phyloP scores from a whole-genome alignment of 2,797 vertebrate species.

The Catharus ustulatus region DNA sequence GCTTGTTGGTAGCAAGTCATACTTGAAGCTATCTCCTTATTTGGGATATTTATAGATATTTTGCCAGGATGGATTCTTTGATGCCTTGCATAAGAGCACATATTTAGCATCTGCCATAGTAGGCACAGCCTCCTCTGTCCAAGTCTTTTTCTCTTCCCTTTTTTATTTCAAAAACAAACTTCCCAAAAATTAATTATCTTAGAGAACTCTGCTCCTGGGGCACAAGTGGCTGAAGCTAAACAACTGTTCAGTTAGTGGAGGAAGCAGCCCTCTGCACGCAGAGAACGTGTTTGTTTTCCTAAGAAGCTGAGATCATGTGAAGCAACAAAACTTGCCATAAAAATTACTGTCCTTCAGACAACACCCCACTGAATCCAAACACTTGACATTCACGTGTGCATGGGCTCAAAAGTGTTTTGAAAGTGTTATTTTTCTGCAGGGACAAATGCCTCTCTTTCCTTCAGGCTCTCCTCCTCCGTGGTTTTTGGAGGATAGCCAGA shows the following conservation, averaged over 20 bases:
- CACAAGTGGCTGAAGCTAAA: background rate
- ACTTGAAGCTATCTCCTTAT: constrained; percentile 47
- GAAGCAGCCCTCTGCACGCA: background rate
- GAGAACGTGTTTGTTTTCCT: background rate
- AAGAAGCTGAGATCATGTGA: background rate
- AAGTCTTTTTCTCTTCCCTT: background rate
- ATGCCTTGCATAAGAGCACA: constrained; percentile 35
- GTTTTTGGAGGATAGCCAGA: background rate
- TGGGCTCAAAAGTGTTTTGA: background rate
- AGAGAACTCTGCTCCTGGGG: background rate
- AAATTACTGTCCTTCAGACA: background rate
- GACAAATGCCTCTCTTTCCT: background rate
- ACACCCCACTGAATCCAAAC: background rate
- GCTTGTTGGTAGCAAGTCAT: background rate
- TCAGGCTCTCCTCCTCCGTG: background rate
- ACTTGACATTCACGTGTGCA: background rate
- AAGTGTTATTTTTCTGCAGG: background rate
- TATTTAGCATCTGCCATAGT: constrained; percentile 13
- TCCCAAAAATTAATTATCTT: background rate
- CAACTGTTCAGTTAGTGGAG: background rate
- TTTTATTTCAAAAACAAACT: background rate
- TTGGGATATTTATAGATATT: constrained; percentile 47
- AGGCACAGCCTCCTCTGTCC: background rate
- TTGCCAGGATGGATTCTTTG: constrained; percentile 53
- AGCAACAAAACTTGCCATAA: background rate